A percentile compares a stretch with the other conserved stretches of the same genome.
These are phyloP conservation scores for Uria lomvia DNA, from an alignment of 2,113 vertebrate species.

Conservation along the genomic window DNA sequence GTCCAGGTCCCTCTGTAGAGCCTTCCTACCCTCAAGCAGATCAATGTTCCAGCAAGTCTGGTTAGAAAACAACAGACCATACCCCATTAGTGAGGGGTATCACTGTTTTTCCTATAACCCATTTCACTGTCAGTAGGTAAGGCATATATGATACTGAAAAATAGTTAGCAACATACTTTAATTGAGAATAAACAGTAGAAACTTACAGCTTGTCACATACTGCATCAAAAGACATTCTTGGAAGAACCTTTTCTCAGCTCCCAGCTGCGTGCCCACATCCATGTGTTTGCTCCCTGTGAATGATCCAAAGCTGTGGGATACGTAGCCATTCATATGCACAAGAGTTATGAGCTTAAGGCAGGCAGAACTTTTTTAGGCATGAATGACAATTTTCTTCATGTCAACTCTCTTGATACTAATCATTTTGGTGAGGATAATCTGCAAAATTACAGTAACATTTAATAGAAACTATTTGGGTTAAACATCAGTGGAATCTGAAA, in stretches of 20 bases:
- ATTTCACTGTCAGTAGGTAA: background rate
- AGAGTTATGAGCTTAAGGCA: background rate
- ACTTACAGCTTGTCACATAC: background rate
- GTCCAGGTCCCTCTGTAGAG: no score
- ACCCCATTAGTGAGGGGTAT: background rate
- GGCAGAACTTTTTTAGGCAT: background rate
- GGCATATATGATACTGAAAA: background rate
- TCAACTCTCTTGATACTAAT: background rate
- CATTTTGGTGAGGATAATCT: background rate
- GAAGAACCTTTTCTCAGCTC: background rate
- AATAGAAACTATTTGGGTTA: background rate
- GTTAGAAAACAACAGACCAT: background rate
- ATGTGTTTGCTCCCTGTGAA: background rate
- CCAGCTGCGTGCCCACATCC: background rate
- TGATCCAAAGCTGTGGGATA: background rate
- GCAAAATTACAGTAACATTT: background rate
- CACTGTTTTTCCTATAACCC: background rate
- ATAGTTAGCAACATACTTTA: background rate
- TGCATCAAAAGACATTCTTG: background rate
- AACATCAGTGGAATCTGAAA: background rate
- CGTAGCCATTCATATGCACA: background rate
- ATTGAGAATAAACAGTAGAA: background rate
- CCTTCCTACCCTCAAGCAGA: no score
- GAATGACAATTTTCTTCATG: background rate
- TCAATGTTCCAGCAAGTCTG: background rate